Conservation (phyloP, 2,113 vertebrate species). For the Passer montanus region DNA sequence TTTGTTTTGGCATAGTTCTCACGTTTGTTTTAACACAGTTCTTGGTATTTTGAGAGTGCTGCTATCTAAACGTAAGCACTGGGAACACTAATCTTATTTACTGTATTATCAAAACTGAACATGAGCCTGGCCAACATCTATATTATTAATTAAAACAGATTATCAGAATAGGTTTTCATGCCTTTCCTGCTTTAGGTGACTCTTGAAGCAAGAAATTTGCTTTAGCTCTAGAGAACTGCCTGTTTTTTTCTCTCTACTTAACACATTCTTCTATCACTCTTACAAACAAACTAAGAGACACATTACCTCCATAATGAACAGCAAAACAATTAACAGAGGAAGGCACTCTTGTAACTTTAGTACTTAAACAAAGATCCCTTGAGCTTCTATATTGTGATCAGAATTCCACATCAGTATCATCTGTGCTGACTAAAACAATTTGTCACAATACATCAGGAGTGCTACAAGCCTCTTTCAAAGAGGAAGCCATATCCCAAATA, state of each 20-base stretch:
- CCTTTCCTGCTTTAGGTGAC: not conserved
- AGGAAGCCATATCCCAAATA: not conserved
- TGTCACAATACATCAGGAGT: not conserved
- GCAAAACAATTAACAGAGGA: not conserved
- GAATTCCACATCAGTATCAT: not conserved
- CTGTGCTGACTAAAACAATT: not conserved
- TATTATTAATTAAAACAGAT: not conserved
- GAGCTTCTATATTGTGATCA: not conserved
- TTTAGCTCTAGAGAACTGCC: not conserved
- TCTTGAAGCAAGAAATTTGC: not conserved
- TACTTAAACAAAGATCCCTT: not conserved
- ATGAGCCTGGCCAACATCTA: not conserved
- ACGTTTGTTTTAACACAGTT: not conserved
- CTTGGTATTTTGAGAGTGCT: not conserved
- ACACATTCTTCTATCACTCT: not conserved
- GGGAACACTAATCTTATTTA: not conserved
- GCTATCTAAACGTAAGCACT: not conserved
- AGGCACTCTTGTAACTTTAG: not conserved
- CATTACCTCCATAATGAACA: not conserved
- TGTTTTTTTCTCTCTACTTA: not conserved
- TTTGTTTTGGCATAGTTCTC: not conserved
- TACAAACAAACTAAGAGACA: not conserved
- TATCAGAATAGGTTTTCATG: not conserved
- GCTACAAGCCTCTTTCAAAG: constrained; percentile 1
- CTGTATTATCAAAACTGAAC: not conserved